A percentile compares a stretch with the other conserved stretches of the same genome.
These are phyloP conservation scores for Papilio dardanus DNA, from an alignment of 1,140 invertebrate genomes.

Conservation along the genomic window DNA sequence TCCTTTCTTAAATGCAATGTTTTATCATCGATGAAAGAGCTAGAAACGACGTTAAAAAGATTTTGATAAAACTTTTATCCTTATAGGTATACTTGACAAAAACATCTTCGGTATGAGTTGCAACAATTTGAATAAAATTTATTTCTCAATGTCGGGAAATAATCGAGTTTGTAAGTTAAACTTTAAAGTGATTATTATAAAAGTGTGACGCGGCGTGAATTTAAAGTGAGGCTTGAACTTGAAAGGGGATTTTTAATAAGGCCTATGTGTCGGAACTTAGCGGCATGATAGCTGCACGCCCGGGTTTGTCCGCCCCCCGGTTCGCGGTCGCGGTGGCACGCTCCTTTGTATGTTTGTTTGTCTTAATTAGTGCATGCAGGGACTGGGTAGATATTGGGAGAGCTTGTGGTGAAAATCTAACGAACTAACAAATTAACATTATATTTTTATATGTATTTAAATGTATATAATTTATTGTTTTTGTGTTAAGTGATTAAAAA, in stretches of 20 bases:
- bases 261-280: constrained; percentile 49
- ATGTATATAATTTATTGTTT: not conserved
- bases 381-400: constrained; percentile 42
- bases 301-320: constrained; percentile 57
- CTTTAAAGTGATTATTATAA: constrained; percentile 16
- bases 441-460: constrained; percentile 19
- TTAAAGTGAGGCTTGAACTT: not conserved
- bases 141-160: not conserved
- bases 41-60: too few species aligned
- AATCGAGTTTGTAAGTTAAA: constrained; percentile 10
- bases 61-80: too few species aligned
- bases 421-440: constrained; percentile 59
- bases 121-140: constrained; percentile 42
- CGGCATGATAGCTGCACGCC: constrained; percentile 76
- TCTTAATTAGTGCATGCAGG: constrained; percentile 49
- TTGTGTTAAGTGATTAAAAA: constrained; percentile 36
- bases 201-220: not conserved
- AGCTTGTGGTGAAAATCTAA: constrained; percentile 56
- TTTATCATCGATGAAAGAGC: too few species aligned
- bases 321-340: constrained; percentile 52
- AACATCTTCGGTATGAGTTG: constrained; percentile 54
- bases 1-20: too few species aligned
- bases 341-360: constrained; percentile 52
- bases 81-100: not conserved
- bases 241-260: constrained; percentile 35